Base-by-base conservation (phyloP, 2,797 vertebrate genomes). In the Xiphorhynchus erythropygius region DNA sequence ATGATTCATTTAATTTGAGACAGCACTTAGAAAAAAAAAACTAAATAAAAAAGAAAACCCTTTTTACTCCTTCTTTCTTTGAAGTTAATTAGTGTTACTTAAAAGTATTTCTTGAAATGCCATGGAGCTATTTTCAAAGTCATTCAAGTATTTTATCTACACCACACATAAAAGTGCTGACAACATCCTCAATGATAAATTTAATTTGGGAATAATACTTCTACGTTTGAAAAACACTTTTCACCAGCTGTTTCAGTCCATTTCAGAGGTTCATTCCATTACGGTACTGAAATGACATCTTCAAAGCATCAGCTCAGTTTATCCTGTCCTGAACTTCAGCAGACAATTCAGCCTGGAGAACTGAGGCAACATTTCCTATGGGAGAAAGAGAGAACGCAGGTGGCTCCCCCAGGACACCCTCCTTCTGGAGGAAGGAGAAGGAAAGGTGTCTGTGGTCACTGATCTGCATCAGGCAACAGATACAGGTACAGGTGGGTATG, bases 1-100 rank as follows among this genome's bases (percentile, higher is more conserved):
- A 92, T 91, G 49, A 94, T 91, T 96, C 68, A 93, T 95, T 97
- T 96, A 94, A 91, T 96, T 96, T 94, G 82, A 84, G 84, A 69
- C 89, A 96, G 80, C 60, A 93, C 75, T 95, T 94, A 92, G 55
- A 47, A 94, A 90, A 94, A 94, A 90, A 94, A 84, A 90, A 94
- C 93, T 50, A 95, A 93, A 95, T 88, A 91, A 87, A 65, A 60
- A 90, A 89, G 19, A 79, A 83, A 91, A 39, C 28, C 11, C 39
- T 94, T 91, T 92, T 89, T 91, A 67, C 28, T 92, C 50, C 32
- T 71, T 80, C 62, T 69, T 89, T 87, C 75, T 92, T 95, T 96
- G 89, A 95, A 95, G 92, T 94, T 91, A 96, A 95, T 96, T 95
- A 95, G 69, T 78, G 82, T 96, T 87, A 80, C 82, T 94, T 90